These are phyloP conservation scores for Cyclina sinensis DNA, from an alignment of 1,140 invertebrate species.

Conservation along the genomic window DNA sequence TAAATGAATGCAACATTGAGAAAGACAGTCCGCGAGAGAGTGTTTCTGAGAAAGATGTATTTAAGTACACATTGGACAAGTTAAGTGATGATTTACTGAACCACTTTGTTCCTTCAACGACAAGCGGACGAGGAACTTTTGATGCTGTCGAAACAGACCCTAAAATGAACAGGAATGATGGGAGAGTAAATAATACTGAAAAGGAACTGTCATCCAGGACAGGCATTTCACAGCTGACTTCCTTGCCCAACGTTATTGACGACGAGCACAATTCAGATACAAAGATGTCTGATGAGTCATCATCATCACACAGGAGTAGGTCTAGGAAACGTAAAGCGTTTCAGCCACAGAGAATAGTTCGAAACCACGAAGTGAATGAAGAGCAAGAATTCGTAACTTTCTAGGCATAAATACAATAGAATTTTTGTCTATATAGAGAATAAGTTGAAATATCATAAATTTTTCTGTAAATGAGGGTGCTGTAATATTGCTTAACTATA, in stretches of 20 bases:
- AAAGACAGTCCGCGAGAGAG: no score
- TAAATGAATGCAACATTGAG: no score
- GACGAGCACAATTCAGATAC: not conserved
- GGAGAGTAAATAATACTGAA: not conserved
- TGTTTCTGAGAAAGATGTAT: not conserved
- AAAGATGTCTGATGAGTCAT: not conserved
- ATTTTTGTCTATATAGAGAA: no score
- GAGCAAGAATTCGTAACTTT: not conserved
- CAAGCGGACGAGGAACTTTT: not conserved
- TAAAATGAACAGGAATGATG: not conserved
- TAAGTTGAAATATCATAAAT: no score
- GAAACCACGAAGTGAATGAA: not conserved
- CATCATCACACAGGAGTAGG: not conserved
- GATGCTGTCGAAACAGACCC: not conserved
- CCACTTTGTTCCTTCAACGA: not conserved
- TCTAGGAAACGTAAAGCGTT: conserved; percentile 24
- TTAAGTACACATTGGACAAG: not conserved
- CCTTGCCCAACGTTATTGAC: not conserved
- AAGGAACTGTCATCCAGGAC: not conserved
- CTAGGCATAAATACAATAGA: no score
- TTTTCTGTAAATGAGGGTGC: no score
- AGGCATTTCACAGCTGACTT: not conserved
- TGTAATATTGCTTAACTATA: no score
- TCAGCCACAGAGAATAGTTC: conserved; percentile 22
- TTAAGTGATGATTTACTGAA: not conserved